Evolutionary conservation across 1,140 invertebrate species (phyloP), one percentile per base, ranked within the genome.

Genomic region (Tribolium madens): DNA sequence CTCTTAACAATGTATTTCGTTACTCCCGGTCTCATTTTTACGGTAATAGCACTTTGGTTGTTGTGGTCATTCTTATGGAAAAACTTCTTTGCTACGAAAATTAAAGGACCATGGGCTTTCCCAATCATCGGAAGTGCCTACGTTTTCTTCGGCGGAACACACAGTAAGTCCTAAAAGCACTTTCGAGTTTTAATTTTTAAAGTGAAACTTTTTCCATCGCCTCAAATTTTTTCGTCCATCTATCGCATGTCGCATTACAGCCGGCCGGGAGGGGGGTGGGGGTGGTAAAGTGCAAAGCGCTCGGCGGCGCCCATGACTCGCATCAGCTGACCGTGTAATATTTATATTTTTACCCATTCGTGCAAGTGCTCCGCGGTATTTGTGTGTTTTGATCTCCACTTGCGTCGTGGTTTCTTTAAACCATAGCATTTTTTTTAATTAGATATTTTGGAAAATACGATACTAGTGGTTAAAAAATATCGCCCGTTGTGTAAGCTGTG

Each of bases 371-470:
- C n/a, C n/a, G n/a, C n/a, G n/a, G n/a, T n/a, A n/a, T n/a, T n/a
- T n/a, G n/a, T n/a, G n/a, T n/a, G n/a, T n/a, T n/a, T n/a, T n/a
- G n/a, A n/a, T n/a, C n/a, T n/a, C n/a, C n/a, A n/a, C n/a, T n/a
- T n/a, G n/a, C n/a, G n/a, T n/a, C n/a, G n/a, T n/a, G n/a, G n/a
- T n/a, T n/a, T n/a, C n/a, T n/a, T n/a, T n/a, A n/a, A n/a, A n/a
- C n/a, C n/a, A n/a, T n/a, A n/a, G n/a, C n/a, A n/a, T n/a, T n/a
- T n/a, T n/a, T n/a, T n/a, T n/a, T n/a, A n/a, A n/a, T n/a, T 26
- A 60, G 73, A 46, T 14, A 75, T 75, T 64, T 18, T 75, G 12
- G 36, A 75, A 53, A 64, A 33, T 14, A 33, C 13, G 3, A 7
- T 75, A 3, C 18, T 10, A n/a, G 9, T 75, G 2, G 42, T 33